These are phyloP conservation scores for Eupithecia vulgata DNA, from an alignment of 2,888 invertebrate genomes.

Conservation along the genomic window DNA sequence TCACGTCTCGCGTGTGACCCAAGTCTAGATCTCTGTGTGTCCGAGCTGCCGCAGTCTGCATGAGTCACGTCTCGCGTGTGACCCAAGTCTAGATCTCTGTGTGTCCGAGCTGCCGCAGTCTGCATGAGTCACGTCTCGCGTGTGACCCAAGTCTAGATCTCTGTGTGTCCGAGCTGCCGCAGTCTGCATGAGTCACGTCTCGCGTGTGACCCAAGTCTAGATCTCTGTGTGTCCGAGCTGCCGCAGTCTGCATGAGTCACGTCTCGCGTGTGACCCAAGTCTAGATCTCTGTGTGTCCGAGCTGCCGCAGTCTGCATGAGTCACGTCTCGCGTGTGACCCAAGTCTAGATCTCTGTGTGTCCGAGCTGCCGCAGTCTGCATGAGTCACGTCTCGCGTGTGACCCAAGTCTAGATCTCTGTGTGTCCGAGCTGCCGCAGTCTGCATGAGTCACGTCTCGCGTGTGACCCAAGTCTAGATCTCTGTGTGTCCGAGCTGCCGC, in stretches of 20 bases:
- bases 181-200: neutral
- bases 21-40: neutral
- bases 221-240: neutral
- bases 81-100: neutral
- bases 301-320: neutral
- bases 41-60: neutral
- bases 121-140: neutral
- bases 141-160: neutral
- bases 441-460: neutral
- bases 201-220: neutral
- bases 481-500: neutral
- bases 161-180: neutral
- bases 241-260: neutral
- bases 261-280: neutral
- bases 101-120: neutral
- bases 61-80: neutral
- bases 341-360: neutral
- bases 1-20: constrained; percentile 1
- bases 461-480: neutral
- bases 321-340: constrained; percentile 1
- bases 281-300: neutral
- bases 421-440: neutral
- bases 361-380: neutral
- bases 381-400: neutral
- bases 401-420: neutral